Evolutionary conservation across 1,140 invertebrate genomes (phyloP).

Genomic region (Drosophila kohkoa): DNA sequence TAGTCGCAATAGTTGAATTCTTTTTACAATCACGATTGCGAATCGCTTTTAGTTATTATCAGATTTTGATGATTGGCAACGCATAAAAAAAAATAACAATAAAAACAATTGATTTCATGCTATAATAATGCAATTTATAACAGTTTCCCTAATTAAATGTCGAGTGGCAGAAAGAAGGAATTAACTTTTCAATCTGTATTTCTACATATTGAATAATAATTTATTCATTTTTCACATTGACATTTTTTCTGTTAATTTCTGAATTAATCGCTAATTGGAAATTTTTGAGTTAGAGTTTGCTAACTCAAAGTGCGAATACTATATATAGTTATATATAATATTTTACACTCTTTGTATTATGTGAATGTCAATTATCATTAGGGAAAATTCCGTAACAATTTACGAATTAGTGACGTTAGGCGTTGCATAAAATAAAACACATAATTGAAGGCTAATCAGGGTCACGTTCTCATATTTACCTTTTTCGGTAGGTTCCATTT

Average conservation of each 20-base stretch:
- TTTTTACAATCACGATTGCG: neutral
- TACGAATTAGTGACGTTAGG: neutral
- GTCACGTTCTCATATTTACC: slow-evolving; percentile 42
- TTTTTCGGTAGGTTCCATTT: slow-evolving; percentile 13
- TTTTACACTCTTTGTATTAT: no score
- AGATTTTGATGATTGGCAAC: neutral
- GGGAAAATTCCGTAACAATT: neutral
- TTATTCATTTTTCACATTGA: no score
- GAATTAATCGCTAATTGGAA: no score
- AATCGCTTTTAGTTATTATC: slow-evolving; percentile 8
- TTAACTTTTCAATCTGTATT: neutral
- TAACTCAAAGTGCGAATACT: no score
- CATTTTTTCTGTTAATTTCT: no score
- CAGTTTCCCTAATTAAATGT: slow-evolving; percentile 2
- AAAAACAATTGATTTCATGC: neutral
- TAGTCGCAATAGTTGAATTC: neutral
- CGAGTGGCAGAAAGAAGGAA: neutral
- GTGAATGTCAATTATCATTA: no score
- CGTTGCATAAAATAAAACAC: slow-evolving; percentile 23
- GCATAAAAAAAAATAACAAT: no score
- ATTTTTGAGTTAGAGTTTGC: no score
- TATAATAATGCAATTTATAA: neutral
- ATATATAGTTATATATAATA: no score
- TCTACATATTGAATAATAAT: neutral
- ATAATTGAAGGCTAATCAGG: slow-evolving; percentile 49